Conservation (phyloP, 2,113 vertebrate species). For the Coreoperca whiteheadi region DNA sequence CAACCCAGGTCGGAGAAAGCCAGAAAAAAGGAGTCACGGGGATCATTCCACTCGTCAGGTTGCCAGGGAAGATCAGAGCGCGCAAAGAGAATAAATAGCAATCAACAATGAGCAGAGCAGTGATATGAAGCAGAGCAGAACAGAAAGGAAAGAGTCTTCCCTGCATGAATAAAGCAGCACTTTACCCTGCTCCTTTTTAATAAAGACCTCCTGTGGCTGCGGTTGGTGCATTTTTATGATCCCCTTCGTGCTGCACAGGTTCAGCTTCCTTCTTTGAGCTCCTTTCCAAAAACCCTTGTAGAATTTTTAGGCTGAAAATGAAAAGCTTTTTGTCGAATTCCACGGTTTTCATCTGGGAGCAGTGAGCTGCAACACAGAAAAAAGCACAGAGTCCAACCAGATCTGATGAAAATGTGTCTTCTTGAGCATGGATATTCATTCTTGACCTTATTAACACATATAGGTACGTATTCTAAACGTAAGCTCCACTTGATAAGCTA, state of each 20-base stretch:
- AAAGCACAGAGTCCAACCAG: not conserved
- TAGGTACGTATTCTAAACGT: too few species aligned
- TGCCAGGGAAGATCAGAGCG: not conserved
- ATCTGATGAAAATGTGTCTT: not conserved
- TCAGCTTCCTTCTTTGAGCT: slow-evolving; percentile 9
- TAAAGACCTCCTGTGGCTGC: slow-evolving; percentile 35
- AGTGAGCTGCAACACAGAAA: not conserved
- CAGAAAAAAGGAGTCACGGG: not conserved
- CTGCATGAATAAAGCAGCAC: slow-evolving; percentile 34
- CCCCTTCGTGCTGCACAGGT: not conserved
- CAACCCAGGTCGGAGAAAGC: not conserved
- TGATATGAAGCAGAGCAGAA: slow-evolving; percentile 18
- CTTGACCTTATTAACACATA: too few species aligned
- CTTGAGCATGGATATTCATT: too few species aligned
- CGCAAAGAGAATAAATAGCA: slow-evolving; percentile 6
- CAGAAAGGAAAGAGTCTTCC: not conserved
- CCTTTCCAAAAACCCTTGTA: not conserved
- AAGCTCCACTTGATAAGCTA: too few species aligned
- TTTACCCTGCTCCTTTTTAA: slow-evolving; percentile 25
- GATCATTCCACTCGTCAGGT: not conserved
- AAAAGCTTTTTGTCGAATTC: not conserved
- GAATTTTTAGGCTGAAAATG: not conserved
- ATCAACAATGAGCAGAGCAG: not conserved
- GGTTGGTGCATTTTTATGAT: slow-evolving; percentile 25
- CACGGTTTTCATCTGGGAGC: slow-evolving; percentile 1